phyloP scores from a whole-genome alignment of 2,888 invertebrate species.

The Pseudococcus longispinus region DNA sequence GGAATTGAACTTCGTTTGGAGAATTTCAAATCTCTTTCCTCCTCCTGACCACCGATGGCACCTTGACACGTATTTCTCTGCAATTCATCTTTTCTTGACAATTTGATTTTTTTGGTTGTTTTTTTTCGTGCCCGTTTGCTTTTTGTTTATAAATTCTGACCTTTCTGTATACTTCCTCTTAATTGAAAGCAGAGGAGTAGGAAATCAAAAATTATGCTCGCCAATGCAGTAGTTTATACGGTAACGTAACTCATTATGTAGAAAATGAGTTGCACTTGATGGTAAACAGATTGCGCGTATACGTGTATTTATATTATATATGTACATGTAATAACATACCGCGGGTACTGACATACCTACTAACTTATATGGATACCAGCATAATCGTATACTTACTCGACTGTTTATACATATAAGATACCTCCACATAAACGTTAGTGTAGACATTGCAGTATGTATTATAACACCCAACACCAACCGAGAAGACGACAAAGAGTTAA shows the following conservation, averaged over 20 bases:
- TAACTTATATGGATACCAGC: neutral
- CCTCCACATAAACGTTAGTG: neutral
- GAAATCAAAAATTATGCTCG: neutral
- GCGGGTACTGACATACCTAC: neutral
- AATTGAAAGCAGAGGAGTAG: neutral
- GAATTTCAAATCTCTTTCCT: no score
- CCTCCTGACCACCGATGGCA: no score
- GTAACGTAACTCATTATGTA: neutral
- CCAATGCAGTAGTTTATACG: neutral
- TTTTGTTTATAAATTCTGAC: neutral
- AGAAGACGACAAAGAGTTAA: neutral
- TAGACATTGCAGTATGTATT: neutral
- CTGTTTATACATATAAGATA: neutral
- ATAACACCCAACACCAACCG: neutral
- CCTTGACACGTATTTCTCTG: no score
- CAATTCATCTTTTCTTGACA: no score
- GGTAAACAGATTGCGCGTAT: neutral
- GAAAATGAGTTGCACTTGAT: neutral
- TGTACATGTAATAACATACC: neutral
- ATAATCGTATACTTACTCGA: neutral
- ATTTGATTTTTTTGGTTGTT: no score
- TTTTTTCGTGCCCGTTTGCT: no score
- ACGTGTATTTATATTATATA: neutral
- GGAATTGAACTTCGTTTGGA: no score
- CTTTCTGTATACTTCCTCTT: neutral